Conservation (phyloP, 2,113 vertebrate species). For the Clarias batrachus region DNA sequence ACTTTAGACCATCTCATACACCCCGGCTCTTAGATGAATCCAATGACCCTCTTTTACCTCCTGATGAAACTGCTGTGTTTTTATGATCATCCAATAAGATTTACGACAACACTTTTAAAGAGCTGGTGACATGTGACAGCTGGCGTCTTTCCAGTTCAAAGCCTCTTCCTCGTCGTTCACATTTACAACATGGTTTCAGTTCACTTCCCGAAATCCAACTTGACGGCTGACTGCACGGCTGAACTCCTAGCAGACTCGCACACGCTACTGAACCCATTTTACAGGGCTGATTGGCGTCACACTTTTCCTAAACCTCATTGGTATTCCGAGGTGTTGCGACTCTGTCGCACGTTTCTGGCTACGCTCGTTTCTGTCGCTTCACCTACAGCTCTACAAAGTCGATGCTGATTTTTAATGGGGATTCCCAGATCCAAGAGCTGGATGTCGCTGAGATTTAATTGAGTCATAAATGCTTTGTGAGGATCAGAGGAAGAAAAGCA, state of each 20-base stretch:
- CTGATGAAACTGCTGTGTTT: too few species aligned
- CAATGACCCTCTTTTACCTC: too few species aligned
- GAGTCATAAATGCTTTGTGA: not conserved
- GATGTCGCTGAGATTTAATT: not conserved
- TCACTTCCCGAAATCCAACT: slow-evolving; percentile 8
- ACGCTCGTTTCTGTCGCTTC: not conserved
- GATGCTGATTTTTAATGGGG: not conserved
- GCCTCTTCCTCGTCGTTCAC: not conserved
- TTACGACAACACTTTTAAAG: not conserved
- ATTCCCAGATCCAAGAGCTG: not conserved
- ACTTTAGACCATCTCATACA: too few species aligned
- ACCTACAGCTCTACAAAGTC: not conserved
- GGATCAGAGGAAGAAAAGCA: not conserved
- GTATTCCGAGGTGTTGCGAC: not conserved
- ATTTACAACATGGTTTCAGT: not conserved
- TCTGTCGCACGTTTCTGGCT: not conserved
- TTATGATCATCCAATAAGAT: too few species aligned
- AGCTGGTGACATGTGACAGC: not conserved
- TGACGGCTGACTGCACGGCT: not conserved
- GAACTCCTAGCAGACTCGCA: slow-evolving; percentile 4
- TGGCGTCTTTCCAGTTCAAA: not conserved
- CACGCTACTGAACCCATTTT: slow-evolving; percentile 1
- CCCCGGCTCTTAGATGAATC: too few species aligned
- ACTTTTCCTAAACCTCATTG: slow-evolving; percentile 13
- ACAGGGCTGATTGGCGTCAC: not conserved